Base-by-base conservation (phyloP, 1,140 invertebrate species). In the Diuraphis noxia region DNA sequence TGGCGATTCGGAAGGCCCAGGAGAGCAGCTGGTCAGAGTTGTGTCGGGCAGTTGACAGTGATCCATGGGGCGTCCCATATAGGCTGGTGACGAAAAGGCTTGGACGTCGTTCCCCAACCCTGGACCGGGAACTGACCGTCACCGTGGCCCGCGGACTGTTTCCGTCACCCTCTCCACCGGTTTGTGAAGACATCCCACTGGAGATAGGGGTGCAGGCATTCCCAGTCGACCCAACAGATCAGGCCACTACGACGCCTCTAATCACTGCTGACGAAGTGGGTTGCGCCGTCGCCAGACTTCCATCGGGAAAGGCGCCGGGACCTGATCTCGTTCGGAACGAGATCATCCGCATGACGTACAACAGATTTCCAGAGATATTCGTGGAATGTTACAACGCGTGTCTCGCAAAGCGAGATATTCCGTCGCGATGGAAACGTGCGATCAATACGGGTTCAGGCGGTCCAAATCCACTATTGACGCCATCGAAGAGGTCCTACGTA, bases 51-150 rank as follows among this genome's bases (percentile, higher is more conserved):
- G 38, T 92, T 1, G 91, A 92, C 2, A 43, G 19, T 6, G 91
- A 92, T 9, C 82, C 63, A 13, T 88, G 91, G 91, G 56, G 91
- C 21, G 36, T 56, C 3, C 81, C 81, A 21, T 92, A 84, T 17
- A 40, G n/a, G 38, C 38, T 86, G 56, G 91, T 92, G 1, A 87
- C 49, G 1, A 87, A 87, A 21, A 49, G 85, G 34, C 21, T 87
- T 1, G 49, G 85, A 9, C 81, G 81, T 13, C 40, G 81, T 2
- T 3, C 8, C 2, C 85, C 85, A 10, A 4, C 25, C 6, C 4
- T 84, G 25, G 81, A 84, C 9, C 40, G n/a, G n/a, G n/a, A n/a
- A 6, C 38, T n/a, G n/a, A 30, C 23, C 9, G 9, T 8, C 9
- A 36, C n/a, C 13, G 72, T 79, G 34, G 77, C 77, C 9, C 77